phyloP scores from a whole-genome alignment of 2,888 invertebrate species.

The Osmoderma eremita region DNA sequence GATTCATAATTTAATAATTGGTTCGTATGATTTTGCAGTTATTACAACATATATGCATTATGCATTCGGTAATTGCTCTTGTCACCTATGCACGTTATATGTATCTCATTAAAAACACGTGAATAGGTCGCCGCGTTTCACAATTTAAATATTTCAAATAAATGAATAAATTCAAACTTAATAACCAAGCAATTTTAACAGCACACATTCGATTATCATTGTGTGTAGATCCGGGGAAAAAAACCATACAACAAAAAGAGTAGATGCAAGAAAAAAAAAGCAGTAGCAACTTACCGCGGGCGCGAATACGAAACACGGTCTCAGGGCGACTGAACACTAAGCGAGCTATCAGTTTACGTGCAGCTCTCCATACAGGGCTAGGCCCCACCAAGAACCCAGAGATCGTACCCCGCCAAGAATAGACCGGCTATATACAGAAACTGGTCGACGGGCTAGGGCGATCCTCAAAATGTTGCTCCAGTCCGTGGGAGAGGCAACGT shows the following conservation, averaged over 20 bases:
- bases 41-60: too few species aligned
- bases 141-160: too few species aligned
- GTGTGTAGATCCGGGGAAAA: neutral
- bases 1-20: neutral
- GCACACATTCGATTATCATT: neutral
- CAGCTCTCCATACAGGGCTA: slow-evolving; percentile 51
- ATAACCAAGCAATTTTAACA: too few species aligned
- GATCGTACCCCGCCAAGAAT: slow-evolving; percentile 49
- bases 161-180: too few species aligned
- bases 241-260: neutral
- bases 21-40: too few species aligned
- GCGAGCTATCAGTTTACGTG: slow-evolving; percentile 54
- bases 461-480: slow-evolving; percentile 49
- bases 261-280: slow-evolving; percentile 23
- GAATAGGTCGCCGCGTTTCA: too few species aligned
- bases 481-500: neutral
- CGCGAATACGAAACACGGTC: slow-evolving; percentile 55
- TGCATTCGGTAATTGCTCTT: too few species aligned
- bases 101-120: too few species aligned
- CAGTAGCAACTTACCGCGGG: slow-evolving; percentile 52
- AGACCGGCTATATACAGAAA: slow-evolving; percentile 50
- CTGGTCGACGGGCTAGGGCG: slow-evolving; percentile 40
- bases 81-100: too few species aligned
- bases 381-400: slow-evolving; percentile 49
- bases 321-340: slow-evolving; percentile 56